Evolutionary conservation across 2,113 vertebrate genomes (phyloP), one percentile per base, ranked within the genome.

Genomic region (Triplophysa dalaica): DNA sequence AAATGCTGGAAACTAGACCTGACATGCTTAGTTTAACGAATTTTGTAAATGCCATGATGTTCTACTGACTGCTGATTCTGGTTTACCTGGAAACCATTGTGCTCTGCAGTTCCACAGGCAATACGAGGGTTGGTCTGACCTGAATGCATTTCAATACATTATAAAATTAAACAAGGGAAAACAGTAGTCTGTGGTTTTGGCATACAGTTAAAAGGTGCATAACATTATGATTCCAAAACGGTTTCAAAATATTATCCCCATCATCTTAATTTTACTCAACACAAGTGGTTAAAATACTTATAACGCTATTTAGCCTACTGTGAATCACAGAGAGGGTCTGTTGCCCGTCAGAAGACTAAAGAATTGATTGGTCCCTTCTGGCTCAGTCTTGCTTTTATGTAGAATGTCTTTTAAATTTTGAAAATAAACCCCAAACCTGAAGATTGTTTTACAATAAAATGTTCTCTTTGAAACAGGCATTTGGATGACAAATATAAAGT

Each of bases 141-240:
- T 91, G 79, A 84, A 90, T 91, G 89, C 90, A 91, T 89, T 86
- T 86, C 78, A 90, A 91, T 91, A 87, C 82, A 81, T 86, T 83
- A 79, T 74, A 76, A 64, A 78, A 29, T 81, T 81, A 87, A 77
- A 78, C 78, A 26, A 79, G 75, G 86, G 82, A 82, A 80, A 77
- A 83, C 76, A 83, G 64, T 73, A 67, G 43, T 72, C 60, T 61
- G 77, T 63, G 48, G 75, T 68, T 56, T 29, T 29, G 4, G 3
- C 29, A 29, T 29, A 29, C 3, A 29, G 29, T 4, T 4, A 29
- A 29, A 29, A 29, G 29, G 4, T 29, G 29, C 29, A 29, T 29
- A 29, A 29, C 0, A 29, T 29, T 29, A 29, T 29, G 29, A 4
- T 29, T 29, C 4, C 4, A 29, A 29, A 29, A 29, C 26, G 3